Conservation (phyloP, 2,888 invertebrate genomes). For the Temnothorax unifasciatus region DNA sequence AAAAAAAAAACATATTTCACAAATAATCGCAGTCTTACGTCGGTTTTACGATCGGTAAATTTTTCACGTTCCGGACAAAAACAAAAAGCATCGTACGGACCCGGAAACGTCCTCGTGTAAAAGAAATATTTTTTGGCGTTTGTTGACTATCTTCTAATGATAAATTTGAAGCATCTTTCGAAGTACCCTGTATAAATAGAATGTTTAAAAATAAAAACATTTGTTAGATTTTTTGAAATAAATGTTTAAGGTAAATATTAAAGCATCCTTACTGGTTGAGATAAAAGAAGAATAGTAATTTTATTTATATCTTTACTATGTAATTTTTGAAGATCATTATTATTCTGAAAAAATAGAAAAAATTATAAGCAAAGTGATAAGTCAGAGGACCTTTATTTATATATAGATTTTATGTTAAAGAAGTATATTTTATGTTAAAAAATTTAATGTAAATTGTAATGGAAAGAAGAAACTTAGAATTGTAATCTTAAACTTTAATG, state of each 20-base stretch:
- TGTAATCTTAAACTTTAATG: too few species aligned
- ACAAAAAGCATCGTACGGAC: too few species aligned
- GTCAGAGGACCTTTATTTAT: not conserved
- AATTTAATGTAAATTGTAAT: too few species aligned
- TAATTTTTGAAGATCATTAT: not conserved
- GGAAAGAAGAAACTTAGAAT: too few species aligned
- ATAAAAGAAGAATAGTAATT: not conserved
- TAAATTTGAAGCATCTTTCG: not conserved
- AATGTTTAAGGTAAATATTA: not conserved
- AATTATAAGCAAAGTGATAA: not conserved
- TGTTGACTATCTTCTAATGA: not conserved
- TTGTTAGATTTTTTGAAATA: not conserved
- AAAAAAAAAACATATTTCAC: too few species aligned
- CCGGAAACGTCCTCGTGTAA: too few species aligned
- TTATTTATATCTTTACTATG: not conserved
- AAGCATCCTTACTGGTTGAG: not conserved
- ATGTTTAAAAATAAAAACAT: conserved; percentile 15
- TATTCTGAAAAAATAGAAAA: not conserved
- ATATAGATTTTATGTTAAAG: not conserved
- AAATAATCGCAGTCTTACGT: too few species aligned
- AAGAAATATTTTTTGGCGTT: too few species aligned
- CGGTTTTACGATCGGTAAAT: too few species aligned
- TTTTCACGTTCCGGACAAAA: too few species aligned
- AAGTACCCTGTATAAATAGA: not conserved
- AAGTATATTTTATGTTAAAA: too few species aligned